These are phyloP conservation scores for Cantharis nigra DNA, from an alignment of 2,888 invertebrate species.

Conservation along the genomic window DNA sequence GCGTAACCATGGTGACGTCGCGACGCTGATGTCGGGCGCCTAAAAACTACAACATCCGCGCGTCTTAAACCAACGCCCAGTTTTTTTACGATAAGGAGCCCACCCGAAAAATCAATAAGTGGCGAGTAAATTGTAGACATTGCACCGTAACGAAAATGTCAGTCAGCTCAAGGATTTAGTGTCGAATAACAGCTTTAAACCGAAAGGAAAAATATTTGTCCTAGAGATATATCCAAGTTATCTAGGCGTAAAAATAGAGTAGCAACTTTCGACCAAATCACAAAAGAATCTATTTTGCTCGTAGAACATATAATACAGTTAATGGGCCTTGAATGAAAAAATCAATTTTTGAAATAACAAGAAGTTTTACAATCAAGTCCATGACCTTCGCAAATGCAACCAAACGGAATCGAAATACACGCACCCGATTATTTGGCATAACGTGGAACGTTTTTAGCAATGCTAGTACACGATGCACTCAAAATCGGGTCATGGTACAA, in stretches of 20 bases:
- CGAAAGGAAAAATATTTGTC: slow-evolving; percentile 16
- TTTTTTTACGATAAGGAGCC: slow-evolving; percentile 51
- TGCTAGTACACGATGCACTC: slow-evolving; percentile 51
- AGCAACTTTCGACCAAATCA: slow-evolving; percentile 23
- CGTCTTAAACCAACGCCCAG: slow-evolving; percentile 54
- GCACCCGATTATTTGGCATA: slow-evolving; percentile 33
- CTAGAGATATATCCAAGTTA: slow-evolving; percentile 29
- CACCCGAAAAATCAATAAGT: slow-evolving; percentile 53
- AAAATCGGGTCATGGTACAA: slow-evolving; percentile 56
- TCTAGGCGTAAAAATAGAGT: slow-evolving; percentile 29
- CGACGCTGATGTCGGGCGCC: slow-evolving; percentile 42
- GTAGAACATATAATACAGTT: neutral
- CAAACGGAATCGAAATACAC: slow-evolving; percentile 28
- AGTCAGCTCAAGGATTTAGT: slow-evolving; percentile 27
- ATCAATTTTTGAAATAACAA: neutral
- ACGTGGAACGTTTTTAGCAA: slow-evolving; percentile 47
- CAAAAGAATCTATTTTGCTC: neutral
- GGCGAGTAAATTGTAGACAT: slow-evolving; percentile 45
- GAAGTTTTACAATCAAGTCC: slow-evolving; percentile 34
- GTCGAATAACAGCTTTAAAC: slow-evolving; percentile 18
- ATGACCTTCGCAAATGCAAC: slow-evolving; percentile 39
- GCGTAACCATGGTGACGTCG: slow-evolving; percentile 37
- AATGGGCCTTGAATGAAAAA: neutral
- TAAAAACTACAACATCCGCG: slow-evolving; percentile 40
- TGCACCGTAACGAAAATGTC: slow-evolving; percentile 34